phyloP scores from a whole-genome alignment of 2,888 invertebrate genomes.

The Argyresthia goedartella region DNA sequence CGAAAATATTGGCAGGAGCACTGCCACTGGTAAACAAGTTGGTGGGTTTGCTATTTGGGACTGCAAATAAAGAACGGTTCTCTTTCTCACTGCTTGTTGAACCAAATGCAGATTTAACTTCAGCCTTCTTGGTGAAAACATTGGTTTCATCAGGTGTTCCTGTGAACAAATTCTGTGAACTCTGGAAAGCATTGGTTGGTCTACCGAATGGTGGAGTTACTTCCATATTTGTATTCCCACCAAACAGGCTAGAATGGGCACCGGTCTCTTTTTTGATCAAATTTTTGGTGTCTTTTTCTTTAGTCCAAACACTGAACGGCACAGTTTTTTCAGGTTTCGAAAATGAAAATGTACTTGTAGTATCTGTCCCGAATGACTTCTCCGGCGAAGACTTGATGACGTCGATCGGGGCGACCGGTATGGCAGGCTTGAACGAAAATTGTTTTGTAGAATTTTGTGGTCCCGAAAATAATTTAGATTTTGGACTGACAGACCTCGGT shows the following conservation, averaged over 20 bases:
- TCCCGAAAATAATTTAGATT: neutral
- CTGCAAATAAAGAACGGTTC: neutral
- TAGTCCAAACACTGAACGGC: conserved; percentile 10
- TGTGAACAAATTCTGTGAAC: conserved; percentile 8
- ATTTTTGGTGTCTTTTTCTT: conserved; percentile 1
- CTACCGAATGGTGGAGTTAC: conserved; percentile 18
- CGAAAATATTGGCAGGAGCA: neutral
- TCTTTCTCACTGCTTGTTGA: conserved; percentile 4
- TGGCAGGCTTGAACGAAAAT: conserved; percentile 55
- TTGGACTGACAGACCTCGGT: conserved; percentile 18
- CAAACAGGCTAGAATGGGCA: conserved; percentile 10
- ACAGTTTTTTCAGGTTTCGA: conserved; percentile 45
- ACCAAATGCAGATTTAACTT: conserved; percentile 20
- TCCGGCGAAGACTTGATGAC: conserved; percentile 39
- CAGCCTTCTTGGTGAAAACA: neutral
- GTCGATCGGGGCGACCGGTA: conserved; percentile 39
- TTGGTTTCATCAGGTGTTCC: neutral
- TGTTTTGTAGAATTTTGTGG: neutral
- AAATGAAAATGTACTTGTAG: conserved; percentile 43
- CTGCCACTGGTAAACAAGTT: neutral
- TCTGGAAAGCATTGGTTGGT: conserved; percentile 15
- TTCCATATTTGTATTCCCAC: conserved; percentile 8
- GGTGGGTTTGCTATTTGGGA: neutral
- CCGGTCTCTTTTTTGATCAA: conserved; percentile 6
- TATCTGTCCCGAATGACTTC: conserved; percentile 28